These are phyloP conservation scores for Apogon talboti DNA, from an alignment of 2,797 vertebrate species.

Conservation along the genomic window DNA sequence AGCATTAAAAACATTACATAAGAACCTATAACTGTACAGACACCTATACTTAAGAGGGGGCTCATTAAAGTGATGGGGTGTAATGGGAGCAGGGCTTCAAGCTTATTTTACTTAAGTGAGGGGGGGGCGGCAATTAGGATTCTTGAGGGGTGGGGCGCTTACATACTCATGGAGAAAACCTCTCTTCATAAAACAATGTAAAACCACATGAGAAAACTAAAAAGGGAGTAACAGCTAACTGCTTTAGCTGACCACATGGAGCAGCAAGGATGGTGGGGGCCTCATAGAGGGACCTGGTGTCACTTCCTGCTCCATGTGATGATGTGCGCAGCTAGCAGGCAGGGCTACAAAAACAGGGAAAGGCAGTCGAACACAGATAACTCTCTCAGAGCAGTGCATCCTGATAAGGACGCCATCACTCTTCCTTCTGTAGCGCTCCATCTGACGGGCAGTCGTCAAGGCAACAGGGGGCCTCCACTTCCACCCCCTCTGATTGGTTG, in stretches of 20 bases:
- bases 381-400: conserved; percentile 78
- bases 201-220: conserved; percentile 80
- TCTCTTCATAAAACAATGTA: conserved; percentile 73
- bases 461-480: conserved; percentile 86
- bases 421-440: conserved; percentile 89
- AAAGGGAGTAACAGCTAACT: conserved; percentile 65
- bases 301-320: conserved; percentile 64
- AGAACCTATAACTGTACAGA: conserved; percentile 55
- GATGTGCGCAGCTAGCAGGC: conserved; percentile 53
- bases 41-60: conserved; percentile 30
- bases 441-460: conserved; percentile 90
- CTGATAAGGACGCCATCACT: conserved; percentile 80
- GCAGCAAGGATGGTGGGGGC: conserved; percentile 37
- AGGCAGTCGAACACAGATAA: conserved; percentile 89
- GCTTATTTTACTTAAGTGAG: conserved; percentile 63
- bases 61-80: conserved; percentile 38
- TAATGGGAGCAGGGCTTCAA: conserved; percentile 48
- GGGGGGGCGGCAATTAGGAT: conserved; percentile 48
- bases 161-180: conserved; percentile 73
- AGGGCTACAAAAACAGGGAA: conserved; percentile 84
- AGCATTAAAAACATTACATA: conserved; percentile 49
- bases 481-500: conserved; percentile 87
- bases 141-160: conserved; percentile 58
- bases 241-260: conserved; percentile 53
- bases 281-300: conserved; percentile 1